phyloP scores from a whole-genome alignment of 2,797 vertebrate species.

The Coluber constrictor region DNA sequence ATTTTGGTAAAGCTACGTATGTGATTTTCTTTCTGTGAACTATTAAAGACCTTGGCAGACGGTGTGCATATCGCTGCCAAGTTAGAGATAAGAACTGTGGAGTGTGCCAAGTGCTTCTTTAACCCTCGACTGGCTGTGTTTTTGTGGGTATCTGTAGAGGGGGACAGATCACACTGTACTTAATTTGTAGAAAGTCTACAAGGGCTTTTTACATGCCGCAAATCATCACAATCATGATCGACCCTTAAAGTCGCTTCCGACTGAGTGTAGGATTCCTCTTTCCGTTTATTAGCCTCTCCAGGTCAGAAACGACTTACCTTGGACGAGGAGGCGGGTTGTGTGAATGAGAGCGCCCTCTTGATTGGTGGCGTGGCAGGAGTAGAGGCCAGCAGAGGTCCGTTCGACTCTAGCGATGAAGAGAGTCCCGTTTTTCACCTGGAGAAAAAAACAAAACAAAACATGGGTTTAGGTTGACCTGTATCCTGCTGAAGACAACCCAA shows the following conservation, averaged over 20 bases:
- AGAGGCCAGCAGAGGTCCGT: conserved; percentile 81
- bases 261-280: neutral
- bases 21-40: too few relatives aligned
- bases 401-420: conserved; percentile 79
- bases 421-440: conserved; percentile 86
- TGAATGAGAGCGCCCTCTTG: conserved; percentile 87
- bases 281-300: neutral
- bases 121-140: too few relatives aligned
- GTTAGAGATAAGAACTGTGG: too few relatives aligned
- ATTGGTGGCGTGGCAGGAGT: conserved; percentile 91
- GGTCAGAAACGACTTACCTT: conserved; percentile 75
- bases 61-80: too few relatives aligned
- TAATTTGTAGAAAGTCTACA: too few relatives aligned
- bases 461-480: neutral
- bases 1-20: too few relatives aligned
- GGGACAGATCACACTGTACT: too few relatives aligned
- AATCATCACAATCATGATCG: too few relatives aligned
- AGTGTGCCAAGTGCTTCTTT: too few relatives aligned
- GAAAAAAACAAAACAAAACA: fast-evolving
- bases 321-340: conserved; percentile 85
- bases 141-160: too few relatives aligned
- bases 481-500: neutral
- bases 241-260: neutral
- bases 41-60: too few relatives aligned
- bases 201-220: too few relatives aligned